Evolutionary conservation across 1,140 invertebrate species (phyloP).

Genomic region (Magallana angulata): DNA sequence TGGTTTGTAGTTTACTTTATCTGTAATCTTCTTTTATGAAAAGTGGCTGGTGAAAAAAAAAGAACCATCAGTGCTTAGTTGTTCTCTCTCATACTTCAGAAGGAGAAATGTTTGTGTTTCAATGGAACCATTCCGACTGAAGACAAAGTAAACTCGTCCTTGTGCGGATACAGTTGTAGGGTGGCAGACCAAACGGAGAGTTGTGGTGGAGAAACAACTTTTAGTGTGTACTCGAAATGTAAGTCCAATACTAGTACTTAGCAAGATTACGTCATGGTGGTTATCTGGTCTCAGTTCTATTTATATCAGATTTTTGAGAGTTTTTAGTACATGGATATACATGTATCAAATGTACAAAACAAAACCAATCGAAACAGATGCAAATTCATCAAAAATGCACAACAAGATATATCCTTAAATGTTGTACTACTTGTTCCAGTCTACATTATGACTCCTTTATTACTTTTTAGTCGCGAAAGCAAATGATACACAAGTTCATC

Average conservation of each 20-base stretch:
- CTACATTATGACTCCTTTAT: neutral
- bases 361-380: no score
- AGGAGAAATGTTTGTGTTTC: neutral
- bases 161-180: neutral
- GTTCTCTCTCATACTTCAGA: neutral
- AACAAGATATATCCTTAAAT: neutral
- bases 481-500: neutral
- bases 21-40: neutral
- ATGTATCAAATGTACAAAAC: no score
- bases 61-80: no score
- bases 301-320: no score
- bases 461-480: neutral
- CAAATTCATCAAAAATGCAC: no score
- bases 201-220: neutral
- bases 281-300: no score
- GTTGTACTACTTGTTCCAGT: neutral
- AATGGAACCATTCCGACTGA: neutral
- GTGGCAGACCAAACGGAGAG: neutral
- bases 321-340: no score
- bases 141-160: neutral
- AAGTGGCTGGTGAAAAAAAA: no score
- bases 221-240: slow-evolving; percentile 8
- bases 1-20: neutral
- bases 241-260: neutral
- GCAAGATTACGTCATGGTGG: no score